Evolutionary conservation across 1,140 invertebrate species (phyloP), one percentile per base, ranked within the genome.

Genomic region (Zaprionus ornatus): DNA sequence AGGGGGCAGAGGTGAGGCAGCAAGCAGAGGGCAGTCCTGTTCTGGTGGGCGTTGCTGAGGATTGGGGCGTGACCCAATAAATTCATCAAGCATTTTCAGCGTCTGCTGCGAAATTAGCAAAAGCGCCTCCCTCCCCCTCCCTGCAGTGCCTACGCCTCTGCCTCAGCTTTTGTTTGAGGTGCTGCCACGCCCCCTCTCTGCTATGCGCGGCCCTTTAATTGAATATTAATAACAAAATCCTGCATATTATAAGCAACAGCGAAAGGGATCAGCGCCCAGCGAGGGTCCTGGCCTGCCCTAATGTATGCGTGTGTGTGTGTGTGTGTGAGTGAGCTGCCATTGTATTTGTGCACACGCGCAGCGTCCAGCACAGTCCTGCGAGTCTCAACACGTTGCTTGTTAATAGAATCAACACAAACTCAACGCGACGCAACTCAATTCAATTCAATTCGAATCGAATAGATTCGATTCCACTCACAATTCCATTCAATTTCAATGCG

Each of bases 161-260:
- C 32, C 29, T 42, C 40, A 19, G 25, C 15, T 32, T 54, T 61
- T 40, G 15, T 40, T 23, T 17, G 29, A 32, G 29, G 9, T 10
- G 29, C 29, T 32, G 40, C 40, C 68, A 64, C 52, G 68, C 68
- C 52, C 37, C 23, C 10, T 50, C 42, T 0, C 52, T n/a, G 10
- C 35, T 12, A 3, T 9, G 4, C n/a, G 6, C 15, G 54, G 45
- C 32, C 63, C 61, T 68, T 68, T 74, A 77, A 77, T 77, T 77
- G 70, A 77, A 77, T 77, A 77, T 77, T 77, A 77, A 77, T 77
- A 67, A 74, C 57, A 73, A 74, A 77, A 77, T 77, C 74, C 74
- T 65, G 68, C 60, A 71, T 75, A 75, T 71, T 71, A 70, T 60
- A 63, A 64, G 27, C 55, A 68, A 35, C 42, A 50, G 61, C 29